Evolutionary conservation across 2,797 vertebrate species (phyloP).

Genomic region (Hippopotamyrus pictus): DNA sequence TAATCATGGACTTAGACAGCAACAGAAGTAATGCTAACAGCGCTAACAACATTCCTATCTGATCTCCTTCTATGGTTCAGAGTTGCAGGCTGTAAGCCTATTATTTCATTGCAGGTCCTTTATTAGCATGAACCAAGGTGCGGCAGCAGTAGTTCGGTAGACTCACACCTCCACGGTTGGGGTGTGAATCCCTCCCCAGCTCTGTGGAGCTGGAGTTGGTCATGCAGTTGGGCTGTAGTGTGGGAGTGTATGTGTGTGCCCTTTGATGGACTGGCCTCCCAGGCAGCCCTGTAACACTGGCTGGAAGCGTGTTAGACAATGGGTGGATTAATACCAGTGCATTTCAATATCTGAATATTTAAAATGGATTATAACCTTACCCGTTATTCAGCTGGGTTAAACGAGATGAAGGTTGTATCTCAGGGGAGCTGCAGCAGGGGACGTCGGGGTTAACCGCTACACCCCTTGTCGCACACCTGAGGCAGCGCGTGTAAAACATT

Average conservation of each 20-base stretch:
- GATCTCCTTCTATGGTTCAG: not conserved
- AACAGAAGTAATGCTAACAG: not conserved
- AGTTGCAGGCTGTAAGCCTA: not conserved
- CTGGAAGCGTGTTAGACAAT: not conserved
- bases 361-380: not conserved
- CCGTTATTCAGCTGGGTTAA: not conserved
- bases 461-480: not conserved
- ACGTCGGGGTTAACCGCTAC: not conserved
- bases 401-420: not conserved
- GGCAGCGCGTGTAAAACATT: not conserved
- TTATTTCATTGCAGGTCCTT: not conserved
- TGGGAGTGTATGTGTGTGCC: not conserved
- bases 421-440: not conserved
- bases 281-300: not conserved
- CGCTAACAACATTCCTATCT: not conserved
- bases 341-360: not conserved
- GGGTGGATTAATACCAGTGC: not conserved
- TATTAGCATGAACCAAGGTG: not conserved
- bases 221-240: not conserved
- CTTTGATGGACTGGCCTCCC: not conserved
- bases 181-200: not conserved
- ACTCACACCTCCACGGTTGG: not conserved
- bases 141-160: not conserved
- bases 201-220: not conserved
- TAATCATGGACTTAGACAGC: not conserved